A percentile compares a stretch with the other conserved stretches of the same genome.
These are phyloP conservation scores for Apogon talboti DNA, from an alignment of 2,797 vertebrate species.

Conservation along the genomic window DNA sequence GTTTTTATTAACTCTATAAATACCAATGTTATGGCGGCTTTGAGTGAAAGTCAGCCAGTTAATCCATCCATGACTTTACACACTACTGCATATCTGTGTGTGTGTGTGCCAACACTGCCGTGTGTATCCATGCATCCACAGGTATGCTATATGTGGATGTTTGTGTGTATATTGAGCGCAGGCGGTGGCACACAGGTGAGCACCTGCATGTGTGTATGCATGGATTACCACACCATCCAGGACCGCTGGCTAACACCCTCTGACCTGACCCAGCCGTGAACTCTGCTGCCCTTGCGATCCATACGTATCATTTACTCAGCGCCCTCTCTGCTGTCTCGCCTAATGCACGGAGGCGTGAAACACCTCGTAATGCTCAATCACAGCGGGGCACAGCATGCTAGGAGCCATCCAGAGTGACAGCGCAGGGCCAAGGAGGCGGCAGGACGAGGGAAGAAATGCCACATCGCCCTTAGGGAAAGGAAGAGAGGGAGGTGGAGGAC, in stretches of 20 bases:
- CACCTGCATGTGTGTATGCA: slow-evolving; percentile 20
- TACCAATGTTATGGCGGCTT: slow-evolving; percentile 19
- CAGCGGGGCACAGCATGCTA: slow-evolving; percentile 78
- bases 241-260: slow-evolving; percentile 30
- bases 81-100: slow-evolving; percentile 1
- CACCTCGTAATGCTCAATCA: slow-evolving; percentile 89
- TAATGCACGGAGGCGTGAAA: slow-evolving; percentile 89
- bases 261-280: slow-evolving; percentile 87
- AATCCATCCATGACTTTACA: slow-evolving; percentile 27
- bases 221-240: slow-evolving; percentile 29
- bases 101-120: slow-evolving; percentile 11
- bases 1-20: slow-evolving; percentile 43
- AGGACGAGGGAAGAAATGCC: slow-evolving; percentile 68
- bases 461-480: slow-evolving; percentile 75
- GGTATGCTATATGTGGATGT: neutral
- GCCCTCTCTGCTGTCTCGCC: slow-evolving; percentile 82
- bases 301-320: slow-evolving; percentile 86
- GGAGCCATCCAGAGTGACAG: slow-evolving; percentile 79
- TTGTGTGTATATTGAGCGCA: slow-evolving; percentile 8
- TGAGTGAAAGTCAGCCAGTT: slow-evolving; percentile 23
- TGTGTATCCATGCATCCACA: slow-evolving; percentile 14
- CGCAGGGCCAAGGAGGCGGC: slow-evolving; percentile 50
- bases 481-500: slow-evolving; percentile 51
- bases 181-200: slow-evolving; percentile 34
- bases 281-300: slow-evolving; percentile 81